Evolutionary conservation across 2,888 invertebrate genomes (phyloP), one percentile per base, ranked within the genome.

Genomic region (Rhingia rostrata): DNA sequence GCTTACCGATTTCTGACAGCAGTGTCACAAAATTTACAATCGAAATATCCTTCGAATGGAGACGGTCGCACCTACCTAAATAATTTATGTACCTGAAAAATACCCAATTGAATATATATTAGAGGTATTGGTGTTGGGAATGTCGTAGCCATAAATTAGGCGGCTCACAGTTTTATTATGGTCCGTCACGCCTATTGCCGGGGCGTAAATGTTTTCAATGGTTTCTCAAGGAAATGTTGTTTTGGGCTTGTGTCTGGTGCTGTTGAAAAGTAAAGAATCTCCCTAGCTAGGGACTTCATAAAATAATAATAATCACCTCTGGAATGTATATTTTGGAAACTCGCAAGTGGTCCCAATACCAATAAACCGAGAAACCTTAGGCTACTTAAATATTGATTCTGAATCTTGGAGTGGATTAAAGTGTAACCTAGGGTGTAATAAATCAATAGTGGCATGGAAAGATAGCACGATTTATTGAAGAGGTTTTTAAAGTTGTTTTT

Each of bases 81-180:
- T 53, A 53, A 35, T 56, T 39, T 73, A 22, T 43, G 35, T 6
- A 22, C 30, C 33, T 47, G 66, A 30, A 30, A 45, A 67, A 51
- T 22, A 74, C 10, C 32, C 39, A 58, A 47, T 64, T 39, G 33
- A 43, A 69, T 56, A 58, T 51, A 54, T 64, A 74, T 74, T 64
- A 56, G 63, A 53, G 69, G 61, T 72, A 82, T 78, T 72, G 61
- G 66, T 70, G 61, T 53, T 70, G 58, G 10, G 45, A 60, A 69
- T 70, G 70, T 60, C 47, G 73, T 82, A 82, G 78, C 63, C 72
- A 82, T 82, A 82, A 82, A 82, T 82, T 77, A 35, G 22, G 58
- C 64, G 63, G 45, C 63, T 58, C 45, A 22, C 22, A 33, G 63
- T 56, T 77, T 45, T 77, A 61, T 61, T 77, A 30, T 43, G 43